Evolutionary conservation across 1,140 invertebrate species (phyloP).

Genomic region (Chironomus striatipennis): DNA sequence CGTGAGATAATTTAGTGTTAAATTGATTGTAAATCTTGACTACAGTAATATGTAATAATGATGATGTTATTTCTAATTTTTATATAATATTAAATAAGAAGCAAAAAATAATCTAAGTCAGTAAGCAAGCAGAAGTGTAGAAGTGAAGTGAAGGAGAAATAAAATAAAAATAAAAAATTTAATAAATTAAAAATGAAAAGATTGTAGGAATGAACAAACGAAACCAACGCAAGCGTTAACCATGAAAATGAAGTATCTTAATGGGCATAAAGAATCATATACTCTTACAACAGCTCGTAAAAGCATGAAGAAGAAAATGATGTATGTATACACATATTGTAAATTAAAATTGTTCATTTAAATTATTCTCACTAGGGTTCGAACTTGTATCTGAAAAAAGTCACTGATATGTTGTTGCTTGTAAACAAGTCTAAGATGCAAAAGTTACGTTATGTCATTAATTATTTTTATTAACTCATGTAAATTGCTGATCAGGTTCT

Average conservation of each 20-base stretch:
- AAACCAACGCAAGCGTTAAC: background rate
- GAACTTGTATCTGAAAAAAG: too few species aligned
- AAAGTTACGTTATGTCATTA: too few species aligned
- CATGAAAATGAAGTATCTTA: slow-evolving; percentile 44
- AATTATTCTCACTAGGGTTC: too few species aligned
- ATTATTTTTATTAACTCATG: too few species aligned
- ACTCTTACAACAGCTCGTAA: slow-evolving; percentile 44
- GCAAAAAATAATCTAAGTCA: too few species aligned
- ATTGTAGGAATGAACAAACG: background rate
- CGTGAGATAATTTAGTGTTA: background rate
- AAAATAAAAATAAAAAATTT: background rate
- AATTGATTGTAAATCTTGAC: slow-evolving; percentile 9
- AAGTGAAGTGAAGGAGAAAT: background rate
- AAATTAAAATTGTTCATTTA: background rate
- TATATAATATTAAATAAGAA: too few species aligned
- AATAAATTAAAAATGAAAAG: background rate
- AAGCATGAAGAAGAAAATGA: slow-evolving; percentile 43
- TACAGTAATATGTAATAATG: background rate
- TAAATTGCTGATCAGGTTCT: too few species aligned
- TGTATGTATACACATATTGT: slow-evolving; percentile 29
- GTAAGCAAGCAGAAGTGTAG: background rate
- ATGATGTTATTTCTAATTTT: too few species aligned
- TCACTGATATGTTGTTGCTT: too few species aligned
- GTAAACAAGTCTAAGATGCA: too few species aligned
- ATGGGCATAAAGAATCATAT: slow-evolving; percentile 44